These are phyloP conservation scores for Sakesphorus luctuosus DNA, from an alignment of 2,113 vertebrate genomes.

Conservation along the genomic window DNA sequence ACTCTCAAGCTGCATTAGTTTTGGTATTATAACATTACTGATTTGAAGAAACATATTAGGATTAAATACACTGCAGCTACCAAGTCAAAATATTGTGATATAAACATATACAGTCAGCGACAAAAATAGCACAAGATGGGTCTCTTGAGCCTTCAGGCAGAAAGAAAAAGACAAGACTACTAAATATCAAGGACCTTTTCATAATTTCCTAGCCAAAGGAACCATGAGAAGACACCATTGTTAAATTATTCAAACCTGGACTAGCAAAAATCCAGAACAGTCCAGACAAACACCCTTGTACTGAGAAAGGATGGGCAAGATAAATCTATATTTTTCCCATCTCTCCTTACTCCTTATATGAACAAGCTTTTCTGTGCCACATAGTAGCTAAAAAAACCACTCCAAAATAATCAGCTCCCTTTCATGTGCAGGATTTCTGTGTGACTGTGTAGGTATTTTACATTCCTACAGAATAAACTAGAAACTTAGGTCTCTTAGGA, in stretches of 20 bases:
- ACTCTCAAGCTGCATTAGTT: not conserved
- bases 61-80: not conserved
- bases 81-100: not conserved
- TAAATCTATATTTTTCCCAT: not conserved
- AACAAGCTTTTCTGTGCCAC: not conserved
- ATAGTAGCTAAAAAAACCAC: not conserved
- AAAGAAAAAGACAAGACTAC: not conserved
- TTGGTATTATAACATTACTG: not conserved
- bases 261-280: not conserved
- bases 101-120: not conserved
- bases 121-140: not conserved
- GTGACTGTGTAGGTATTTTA: not conserved
- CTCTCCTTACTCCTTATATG: not conserved
- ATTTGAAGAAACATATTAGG: not conserved
- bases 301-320: not conserved
- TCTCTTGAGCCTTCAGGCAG: not conserved
- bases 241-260: not conserved
- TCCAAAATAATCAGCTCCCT: not conserved
- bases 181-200: not conserved
- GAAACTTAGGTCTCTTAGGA: not conserved
- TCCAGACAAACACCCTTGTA: not conserved
- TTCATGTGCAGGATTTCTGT: not conserved
- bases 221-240: not conserved
- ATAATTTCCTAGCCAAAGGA: not conserved
- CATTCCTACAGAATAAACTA: not conserved